Base-by-base conservation (phyloP, 1,140 invertebrate genomes). In the Philopotamus ludificatus region DNA sequence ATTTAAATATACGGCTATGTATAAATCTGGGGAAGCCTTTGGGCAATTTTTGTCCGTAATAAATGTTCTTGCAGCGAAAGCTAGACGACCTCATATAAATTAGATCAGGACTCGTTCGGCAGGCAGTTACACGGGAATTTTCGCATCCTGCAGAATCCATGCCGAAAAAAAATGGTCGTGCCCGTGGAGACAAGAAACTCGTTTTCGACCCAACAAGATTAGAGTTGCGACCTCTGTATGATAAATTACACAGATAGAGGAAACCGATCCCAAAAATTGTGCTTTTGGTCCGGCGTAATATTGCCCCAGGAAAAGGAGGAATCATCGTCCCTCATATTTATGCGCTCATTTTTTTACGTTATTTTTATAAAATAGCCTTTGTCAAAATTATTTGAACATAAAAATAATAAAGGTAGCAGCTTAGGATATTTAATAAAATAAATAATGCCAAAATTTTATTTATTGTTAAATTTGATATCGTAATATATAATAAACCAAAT, bases 151-250 rank as follows among this genome's bases (percentile, higher is more conserved):
- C 15, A 21, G 47, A 12, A 34, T 12, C 4, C 12, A 34, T n/a
- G 41, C 9, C 41, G 41, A 49, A 12, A 22, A 53, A 53, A 53
- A 22, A 53, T 53, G 50, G 12, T 34, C 28, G 4, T 34, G 28
- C 4, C 28, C 28, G 28, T 34, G 28, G 28, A 12, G 28, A 34
- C 4, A 34, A 21, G 22, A 53, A 53, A 25, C 20, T 53, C 22
- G n/a, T 53, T 53, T 53, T 53, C 22, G 50, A 16, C 22, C 22
- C 18, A 53, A 53, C 22, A 25, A 53, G 50, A 53, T 53, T 53
- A 53, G 28, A 34, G 28, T 34, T 34, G 28, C 28, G 28, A 34
- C 22, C 20, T 22, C 50, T 12, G 22, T 34, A 34, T 53, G 50
- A 53, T 22, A 22, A 22, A 53, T 53, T 53, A 25, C 50, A 2